A percentile compares a stretch with the other conserved stretches of the same genome.
Evolutionary conservation across 2,797 vertebrate genomes (phyloP).

Genomic region (Channallabes apus): DNA sequence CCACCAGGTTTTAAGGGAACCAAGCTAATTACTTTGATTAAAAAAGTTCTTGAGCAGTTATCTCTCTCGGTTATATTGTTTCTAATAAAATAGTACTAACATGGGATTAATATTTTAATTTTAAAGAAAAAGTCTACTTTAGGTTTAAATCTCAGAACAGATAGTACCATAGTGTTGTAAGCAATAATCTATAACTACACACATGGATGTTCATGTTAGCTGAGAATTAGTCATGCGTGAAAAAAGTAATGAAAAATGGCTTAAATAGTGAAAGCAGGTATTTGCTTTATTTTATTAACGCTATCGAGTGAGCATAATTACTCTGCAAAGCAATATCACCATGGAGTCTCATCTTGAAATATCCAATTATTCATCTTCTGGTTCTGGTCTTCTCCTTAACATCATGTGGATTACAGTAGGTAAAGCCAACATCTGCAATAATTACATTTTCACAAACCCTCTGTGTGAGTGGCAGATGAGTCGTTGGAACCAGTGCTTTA

Average conservation of each 20-base stretch:
- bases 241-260: constrained; percentile 34
- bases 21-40: background rate
- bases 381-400: constrained; percentile 44
- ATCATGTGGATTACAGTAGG: constrained; percentile 41
- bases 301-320: constrained; percentile 47
- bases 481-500: constrained; percentile 19
- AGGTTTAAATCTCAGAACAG: background rate
- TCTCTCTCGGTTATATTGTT: background rate
- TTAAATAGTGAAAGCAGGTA: constrained; percentile 42
- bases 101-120: background rate
- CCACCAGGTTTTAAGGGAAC: too few species aligned
- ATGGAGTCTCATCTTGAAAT: constrained; percentile 41
- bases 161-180: background rate
- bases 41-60: background rate
- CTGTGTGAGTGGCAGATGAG: constrained; percentile 17
- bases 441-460: constrained; percentile 52
- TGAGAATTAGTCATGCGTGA: constrained; percentile 23
- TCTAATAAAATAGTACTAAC: background rate
- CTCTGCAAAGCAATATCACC: constrained; percentile 46
- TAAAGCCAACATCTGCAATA: constrained; percentile 51
- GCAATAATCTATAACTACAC: background rate
- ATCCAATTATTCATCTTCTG: constrained; percentile 47
- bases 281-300: constrained; percentile 41
- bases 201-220: constrained; percentile 31
- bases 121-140: background rate